Base-by-base conservation (phyloP, 2,797 vertebrate genomes). In the Catostomus latipinnis region DNA sequence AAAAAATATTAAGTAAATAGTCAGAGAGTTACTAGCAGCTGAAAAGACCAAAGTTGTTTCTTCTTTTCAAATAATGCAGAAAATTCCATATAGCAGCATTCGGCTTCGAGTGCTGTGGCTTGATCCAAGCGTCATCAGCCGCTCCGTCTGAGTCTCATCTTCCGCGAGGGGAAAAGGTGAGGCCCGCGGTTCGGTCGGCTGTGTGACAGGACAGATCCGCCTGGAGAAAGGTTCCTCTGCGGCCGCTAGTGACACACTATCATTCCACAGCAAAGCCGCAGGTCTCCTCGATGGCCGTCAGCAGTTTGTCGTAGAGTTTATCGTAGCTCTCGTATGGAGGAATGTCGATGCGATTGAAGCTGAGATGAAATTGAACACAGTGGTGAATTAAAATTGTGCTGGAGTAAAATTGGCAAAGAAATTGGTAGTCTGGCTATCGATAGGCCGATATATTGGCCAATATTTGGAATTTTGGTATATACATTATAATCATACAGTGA, bases 311-410 rank as follows among this genome's bases (percentile, higher is more conserved):
- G 74, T 98, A 98, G 8, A 99, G 94, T 92, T 98, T 98, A 86
- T 99, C 97, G 11, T 98, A 98, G 86, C 90, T 95, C 91, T 99
- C 97, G 1, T 99, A 99, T 0, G 96, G 96, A 71, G 97, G 97
- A 95, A 99, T 97, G 96, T 99, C 97, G 69, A 99, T 96, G 88
- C 97, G 94, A 88, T 99, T 99, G 88, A 99, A 99, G 90, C 97
- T 99, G 91, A 16, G 61, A 50, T 22, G 13, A 71, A 8, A 80
- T 13, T 12, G 11, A 74, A 71, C 7, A 83, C 34, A 60, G 6
- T 1, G 6, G 49, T 62, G n/a, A 60, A 54, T 54, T 6, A 77
- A 82, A 58, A 52, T 9, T 53, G 11, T 14, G 67, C 34, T 13
- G 34, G 34, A 34, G 34, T 3, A 34, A 34, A 34, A 34, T 34